Base-by-base conservation (phyloP, 2,797 vertebrate species). In the Rhinoraja longicauda region DNA sequence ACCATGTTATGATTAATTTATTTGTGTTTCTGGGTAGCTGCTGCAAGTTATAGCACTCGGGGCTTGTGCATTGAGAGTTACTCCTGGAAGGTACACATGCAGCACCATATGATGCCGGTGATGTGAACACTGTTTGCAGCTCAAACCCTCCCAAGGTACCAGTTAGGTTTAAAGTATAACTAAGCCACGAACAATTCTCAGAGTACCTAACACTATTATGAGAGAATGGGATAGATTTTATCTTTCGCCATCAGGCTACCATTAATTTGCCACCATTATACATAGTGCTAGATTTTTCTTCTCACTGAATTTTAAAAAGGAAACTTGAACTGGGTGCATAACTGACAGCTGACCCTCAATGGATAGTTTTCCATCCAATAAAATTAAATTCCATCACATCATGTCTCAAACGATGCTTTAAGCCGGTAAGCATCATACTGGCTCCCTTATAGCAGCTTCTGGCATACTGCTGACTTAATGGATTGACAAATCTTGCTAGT, bases 181-280 rank as follows among this genome's bases (percentile, higher is more conserved):
- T 67, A n/a, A 36, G n/a, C 17, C 84, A 88, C 29, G 32, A 88
- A 67, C n/a, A 67, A 67, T 67, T 88, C 62, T 88, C 84, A 64
- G 62, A 21, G n/a, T 67, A 67, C 59, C 21, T 88, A n/a, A 88
- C 29, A 9, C n/a, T 67, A 19, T 32, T 19, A 32, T 9, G 17
- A 3, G n/a, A 88, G 84, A 67, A n/a, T 88, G 59, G 59, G n/a
- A 86, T 17, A 86, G 57, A 88, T 36, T 67, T 88, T 36, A 88
- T 9, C 15, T 67, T 88, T 36, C 59, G 88, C n/a, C 17, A 17
- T 17, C 7, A 36, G 21, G 84, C 15, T 24, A 21, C 70, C 70
- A 26, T 73, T 73, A 32, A 67, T 67, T 21, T 17, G n/a, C n/a
- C 32, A 19, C 3, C 0, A 29, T 86, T 86, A 8, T 67, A 64